Evolutionary conservation across 2,888 invertebrate genomes (phyloP).

Genomic region (Helobdella robusta): DNA sequence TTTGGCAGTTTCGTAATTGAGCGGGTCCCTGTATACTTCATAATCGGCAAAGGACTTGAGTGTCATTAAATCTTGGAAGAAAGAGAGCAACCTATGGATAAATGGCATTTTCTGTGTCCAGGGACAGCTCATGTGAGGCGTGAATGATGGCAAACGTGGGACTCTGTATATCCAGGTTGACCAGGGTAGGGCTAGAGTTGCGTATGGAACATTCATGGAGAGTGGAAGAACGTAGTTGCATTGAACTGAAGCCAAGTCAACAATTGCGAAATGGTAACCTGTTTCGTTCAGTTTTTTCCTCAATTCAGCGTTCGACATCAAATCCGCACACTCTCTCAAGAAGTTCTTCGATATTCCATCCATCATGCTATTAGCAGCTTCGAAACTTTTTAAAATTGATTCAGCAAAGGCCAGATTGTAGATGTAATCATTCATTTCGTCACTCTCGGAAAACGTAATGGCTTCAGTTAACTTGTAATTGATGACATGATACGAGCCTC

Average conservation of each 20-base stretch:
- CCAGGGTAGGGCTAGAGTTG: slow-evolving; percentile 13
- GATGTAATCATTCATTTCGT: background rate
- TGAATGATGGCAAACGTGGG: slow-evolving; percentile 2
- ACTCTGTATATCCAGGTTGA: background rate
- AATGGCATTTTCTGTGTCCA: too few relatives aligned
- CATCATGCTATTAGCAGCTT: background rate
- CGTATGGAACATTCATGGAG: slow-evolving; percentile 28
- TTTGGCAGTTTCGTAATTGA: too few relatives aligned
- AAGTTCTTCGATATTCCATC: background rate
- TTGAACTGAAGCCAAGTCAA: slow-evolving; percentile 20
- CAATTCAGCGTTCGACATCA: slow-evolving; percentile 1
- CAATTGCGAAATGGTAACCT: slow-evolving; percentile 30
- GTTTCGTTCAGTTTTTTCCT: slow-evolving; percentile 1
- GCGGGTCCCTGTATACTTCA: too few relatives aligned
- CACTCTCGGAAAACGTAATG: slow-evolving; percentile 3
- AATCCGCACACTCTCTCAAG: background rate
- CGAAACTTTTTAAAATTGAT: background rate
- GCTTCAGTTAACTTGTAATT: slow-evolving; percentile 12
- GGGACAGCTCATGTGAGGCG: background rate
- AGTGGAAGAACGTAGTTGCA: slow-evolving; percentile 27
- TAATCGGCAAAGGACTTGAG: too few relatives aligned
- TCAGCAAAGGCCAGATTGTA: slow-evolving; percentile 1
- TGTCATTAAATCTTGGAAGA: too few relatives aligned
- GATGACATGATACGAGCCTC: too few relatives aligned
- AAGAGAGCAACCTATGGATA: too few relatives aligned